Evolutionary conservation across 2,888 invertebrate genomes (phyloP), one percentile per base, ranked within the genome.

Genomic region (Disparrhopalites patrizii): DNA sequence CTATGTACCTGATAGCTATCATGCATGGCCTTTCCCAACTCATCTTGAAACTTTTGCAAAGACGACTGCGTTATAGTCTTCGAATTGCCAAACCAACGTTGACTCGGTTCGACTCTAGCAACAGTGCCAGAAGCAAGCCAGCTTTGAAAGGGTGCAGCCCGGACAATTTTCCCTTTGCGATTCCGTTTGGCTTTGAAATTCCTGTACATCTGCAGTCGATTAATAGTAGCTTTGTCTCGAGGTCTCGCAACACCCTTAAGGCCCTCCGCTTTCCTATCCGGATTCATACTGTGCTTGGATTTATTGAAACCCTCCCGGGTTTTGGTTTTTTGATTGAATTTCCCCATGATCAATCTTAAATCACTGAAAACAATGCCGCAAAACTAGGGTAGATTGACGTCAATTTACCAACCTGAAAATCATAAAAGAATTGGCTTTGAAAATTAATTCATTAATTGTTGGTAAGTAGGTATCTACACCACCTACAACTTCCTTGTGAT

Each of bases 21-120:
- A 77, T 89, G 93, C 62, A 94, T 84, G 31, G 91, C 97, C 76
- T 91, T 91, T 20, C 94, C 95, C 78, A 99, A 86, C 81, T 97
- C 97, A 47, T 91, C 91, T 82, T 99, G 91, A 77, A 93, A 92
- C 77, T 90, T 91, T 79, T 92, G 92, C 31, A 93, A 78, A 0
- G 91, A 88, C 77, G 85, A 88, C 81, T 99, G 98, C 0, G 94
- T 90, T 73, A 99, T 93, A 0, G 99, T 96, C 70, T 96, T 85
- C 0, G 98, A 96, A 79, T 99, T 99, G 18, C 97, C 96, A 80
- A 99, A 99, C 99, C 99, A 99, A 79, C 91, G 93, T 76, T 95
- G 92, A 75, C 93, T 96, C 1, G 99, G 99, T 80, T 97, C 99
- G 0, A 99, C 93, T 67, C 98, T 84, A 31, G 97, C 93, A 78